These are phyloP conservation scores for Protobothrops flavoviridis DNA, from an alignment of 2,113 vertebrate species.

Conservation along the genomic window DNA sequence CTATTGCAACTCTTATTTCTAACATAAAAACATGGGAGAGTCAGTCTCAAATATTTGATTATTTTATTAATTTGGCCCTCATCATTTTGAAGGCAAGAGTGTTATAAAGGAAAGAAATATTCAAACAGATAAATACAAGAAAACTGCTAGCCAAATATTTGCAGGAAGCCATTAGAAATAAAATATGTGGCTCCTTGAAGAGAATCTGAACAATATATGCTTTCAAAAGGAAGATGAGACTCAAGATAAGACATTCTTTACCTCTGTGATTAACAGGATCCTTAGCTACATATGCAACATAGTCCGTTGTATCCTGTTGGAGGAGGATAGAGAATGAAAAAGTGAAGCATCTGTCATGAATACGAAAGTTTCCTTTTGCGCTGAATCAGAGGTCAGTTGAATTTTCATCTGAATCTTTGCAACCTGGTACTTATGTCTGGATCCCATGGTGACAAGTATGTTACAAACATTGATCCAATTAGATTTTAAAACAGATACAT, in stretches of 20 bases:
- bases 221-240: conserved; percentile 15
- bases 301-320: conserved; percentile 91
- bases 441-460: not conserved
- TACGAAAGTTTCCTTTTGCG: conserved; percentile 23
- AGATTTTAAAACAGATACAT: not conserved
- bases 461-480: conserved; percentile 16
- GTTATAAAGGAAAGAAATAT: not conserved
- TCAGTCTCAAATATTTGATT: not conserved
- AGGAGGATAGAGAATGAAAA: conserved; percentile 39
- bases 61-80: not conserved
- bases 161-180: not conserved
- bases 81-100: not conserved
- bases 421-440: not conserved
- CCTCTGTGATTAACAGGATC: conserved; percentile 98
- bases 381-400: conserved; percentile 19
- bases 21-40: not conserved
- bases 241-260: conserved; percentile 63
- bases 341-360: conserved; percentile 33
- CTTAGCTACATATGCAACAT: conserved; percentile 96
- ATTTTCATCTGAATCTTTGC: not conserved
- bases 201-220: not conserved
- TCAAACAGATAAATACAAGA: not conserved
- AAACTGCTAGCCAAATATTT: not conserved
- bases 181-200: not conserved
- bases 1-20: not conserved